These are phyloP conservation scores for Pseudomyrmex concolor DNA, from an alignment of 1,140 invertebrate species.

Conservation along the genomic window DNA sequence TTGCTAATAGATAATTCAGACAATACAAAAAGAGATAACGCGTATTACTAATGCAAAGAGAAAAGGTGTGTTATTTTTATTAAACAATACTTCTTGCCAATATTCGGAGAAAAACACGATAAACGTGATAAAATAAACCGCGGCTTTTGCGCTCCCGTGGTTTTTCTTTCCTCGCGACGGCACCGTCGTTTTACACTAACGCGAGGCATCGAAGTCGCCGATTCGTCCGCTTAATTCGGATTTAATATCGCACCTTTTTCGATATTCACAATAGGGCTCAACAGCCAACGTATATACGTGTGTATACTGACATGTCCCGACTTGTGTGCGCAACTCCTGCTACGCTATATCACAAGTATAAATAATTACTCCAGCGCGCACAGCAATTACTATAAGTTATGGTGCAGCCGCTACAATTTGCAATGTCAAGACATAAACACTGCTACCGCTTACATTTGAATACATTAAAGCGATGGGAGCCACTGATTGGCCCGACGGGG, in stretches of 20 bases:
- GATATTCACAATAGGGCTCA: constrained; percentile 64
- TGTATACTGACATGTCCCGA: background rate
- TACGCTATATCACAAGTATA: constrained; percentile 83
- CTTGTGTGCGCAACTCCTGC: constrained; percentile 60
- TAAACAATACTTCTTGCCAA: background rate
- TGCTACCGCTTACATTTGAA: constrained; percentile 86
- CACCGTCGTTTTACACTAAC: constrained; percentile 34
- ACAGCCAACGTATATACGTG: constrained; percentile 28
- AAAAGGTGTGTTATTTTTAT: background rate
- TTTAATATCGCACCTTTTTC: constrained; percentile 67
- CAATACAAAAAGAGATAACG: background rate
- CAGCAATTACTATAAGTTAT: constrained; percentile 86
- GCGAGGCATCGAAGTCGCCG: constrained; percentile 75
- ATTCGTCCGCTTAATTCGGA: constrained; percentile 62
- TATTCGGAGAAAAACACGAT: background rate
- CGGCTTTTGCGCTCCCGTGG: background rate
- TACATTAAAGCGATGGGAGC: constrained; percentile 82
- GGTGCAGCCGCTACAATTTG: constrained; percentile 85
- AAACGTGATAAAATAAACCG: background rate
- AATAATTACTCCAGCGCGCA: constrained; percentile 84
- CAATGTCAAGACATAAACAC: constrained; percentile 86
- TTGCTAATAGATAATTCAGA: too few species aligned
- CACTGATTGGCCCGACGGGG: constrained; percentile 79
- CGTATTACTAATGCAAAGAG: background rate
- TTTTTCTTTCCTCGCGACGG: constrained; percentile 42